Evolutionary conservation across 2,888 invertebrate genomes (phyloP), one percentile per base, ranked within the genome.

Genomic region (Ormyrus thymus): DNA sequence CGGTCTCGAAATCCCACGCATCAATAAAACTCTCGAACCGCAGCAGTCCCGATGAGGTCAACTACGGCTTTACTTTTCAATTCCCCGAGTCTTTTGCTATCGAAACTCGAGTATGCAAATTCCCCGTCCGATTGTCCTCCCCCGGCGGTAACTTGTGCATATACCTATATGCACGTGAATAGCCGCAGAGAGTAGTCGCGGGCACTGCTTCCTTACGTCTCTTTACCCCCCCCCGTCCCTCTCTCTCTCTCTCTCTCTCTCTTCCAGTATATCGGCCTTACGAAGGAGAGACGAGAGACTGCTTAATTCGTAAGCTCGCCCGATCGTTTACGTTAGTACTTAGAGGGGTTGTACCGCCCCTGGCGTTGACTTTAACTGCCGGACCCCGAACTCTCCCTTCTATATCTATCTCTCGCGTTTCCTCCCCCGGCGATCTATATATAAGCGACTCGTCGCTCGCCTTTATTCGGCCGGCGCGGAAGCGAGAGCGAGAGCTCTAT

Each of bases 321-420:
- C 82, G 84, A 81, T 85, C 86, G 87, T 88, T 88, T 88, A 85
- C 86, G 85, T 85, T 86, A 85, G 86, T 87, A 85, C 87, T 88
- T 86, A 86, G 80, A 84, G 84, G 82, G 79, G 84, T 82, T 71
- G 82, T 82, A 81, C 81, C 83, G 84, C 84, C 85, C 82, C 82
- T 83, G 85, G 86, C 86, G 86, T 88, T 88, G 87, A 87, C 88
- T 88, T 87, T 87, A 87, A 87, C 86, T 85, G 83, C 84, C 84
- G 82, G 85, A 85, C 86, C 86, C 84, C 82, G 81, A 85, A 86
- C 81, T 84, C 82, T 51, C 53, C 46, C 51, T 15, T 48, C 13
- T 64, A 48, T 64, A 65, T 58, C 64, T 64, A 29, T 55, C 68
- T 61, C 46, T 29, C 55, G 10, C 62, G 0, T 15, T 64, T 29